These are phyloP conservation scores for Merops nubicus DNA, from an alignment of 2,113 vertebrate species.

Conservation along the genomic window DNA sequence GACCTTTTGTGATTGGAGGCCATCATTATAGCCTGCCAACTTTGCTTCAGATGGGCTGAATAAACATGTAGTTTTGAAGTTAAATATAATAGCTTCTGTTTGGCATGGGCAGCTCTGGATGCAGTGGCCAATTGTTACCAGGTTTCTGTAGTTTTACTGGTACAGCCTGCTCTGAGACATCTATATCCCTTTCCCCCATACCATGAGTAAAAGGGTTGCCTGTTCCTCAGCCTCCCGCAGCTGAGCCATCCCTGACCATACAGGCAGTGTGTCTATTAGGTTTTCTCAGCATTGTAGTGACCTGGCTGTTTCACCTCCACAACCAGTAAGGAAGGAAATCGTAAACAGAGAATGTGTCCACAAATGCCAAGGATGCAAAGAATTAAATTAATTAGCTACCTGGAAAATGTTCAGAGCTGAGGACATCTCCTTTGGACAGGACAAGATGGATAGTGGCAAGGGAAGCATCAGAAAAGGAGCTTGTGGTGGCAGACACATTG, in stretches of 20 bases:
- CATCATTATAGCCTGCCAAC: not conserved
- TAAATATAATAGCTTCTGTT: not conserved
- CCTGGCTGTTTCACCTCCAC: not conserved
- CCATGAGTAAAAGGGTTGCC: rapidly evolving
- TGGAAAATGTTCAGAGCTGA: not conserved
- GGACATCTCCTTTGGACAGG: not conserved
- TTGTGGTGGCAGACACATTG: rapidly evolving
- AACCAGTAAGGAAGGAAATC: not conserved
- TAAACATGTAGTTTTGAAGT: not conserved
- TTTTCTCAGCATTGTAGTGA: not conserved
- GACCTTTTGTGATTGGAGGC: not conserved
- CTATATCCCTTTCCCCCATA: not conserved
- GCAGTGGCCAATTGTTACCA: not conserved
- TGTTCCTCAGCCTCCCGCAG: not conserved
- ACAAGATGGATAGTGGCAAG: not conserved
- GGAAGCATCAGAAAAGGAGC: not conserved
- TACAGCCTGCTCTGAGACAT: not conserved
- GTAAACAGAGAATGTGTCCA: not conserved
- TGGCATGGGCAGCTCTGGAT: not conserved
- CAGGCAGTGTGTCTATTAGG: rapidly evolving
- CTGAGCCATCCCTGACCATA: not conserved
- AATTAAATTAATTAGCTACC: not conserved
- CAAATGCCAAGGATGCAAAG: not conserved
- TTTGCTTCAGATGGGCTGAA: not conserved
- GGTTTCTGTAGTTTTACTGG: not conserved